Evolutionary conservation across 2,888 invertebrate genomes (phyloP).

Genomic region (Caenorhabditis imperialis): DNA sequence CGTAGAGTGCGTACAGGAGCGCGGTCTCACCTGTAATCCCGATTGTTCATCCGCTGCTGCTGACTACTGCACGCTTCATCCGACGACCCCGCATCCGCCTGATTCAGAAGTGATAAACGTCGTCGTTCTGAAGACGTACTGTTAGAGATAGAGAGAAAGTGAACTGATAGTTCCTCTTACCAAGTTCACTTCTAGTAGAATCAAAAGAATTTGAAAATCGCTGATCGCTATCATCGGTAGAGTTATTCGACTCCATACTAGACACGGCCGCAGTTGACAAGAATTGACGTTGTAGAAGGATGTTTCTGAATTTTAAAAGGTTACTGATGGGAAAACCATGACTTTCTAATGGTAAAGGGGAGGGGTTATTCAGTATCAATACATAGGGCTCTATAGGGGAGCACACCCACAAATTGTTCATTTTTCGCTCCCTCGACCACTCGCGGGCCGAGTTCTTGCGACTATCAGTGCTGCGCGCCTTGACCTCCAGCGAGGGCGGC

Average conservation of each 20-base stretch:
- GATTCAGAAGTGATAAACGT: slow-evolving; percentile 58
- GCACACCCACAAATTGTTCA: slow-evolving; percentile 43
- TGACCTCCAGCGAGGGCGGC: slow-evolving; percentile 7
- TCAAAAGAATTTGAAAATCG: slow-evolving; percentile 62
- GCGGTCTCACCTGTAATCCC: slow-evolving; percentile 56
- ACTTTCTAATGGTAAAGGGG: neutral
- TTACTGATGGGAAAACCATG: neutral
- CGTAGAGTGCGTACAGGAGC: neutral
- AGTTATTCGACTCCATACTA: slow-evolving; percentile 61
- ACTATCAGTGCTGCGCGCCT: slow-evolving; percentile 26
- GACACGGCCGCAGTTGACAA: slow-evolving; percentile 62
- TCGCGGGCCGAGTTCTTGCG: slow-evolving; percentile 32
- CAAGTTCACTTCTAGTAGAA: slow-evolving; percentile 61
- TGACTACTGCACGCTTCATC: slow-evolving; percentile 45
- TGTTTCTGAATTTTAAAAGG: slow-evolving; percentile 43
- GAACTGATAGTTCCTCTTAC: slow-evolving; percentile 30
- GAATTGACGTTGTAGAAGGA: slow-evolving; percentile 64
- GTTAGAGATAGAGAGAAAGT: too few relatives aligned
- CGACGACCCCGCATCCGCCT: slow-evolving; percentile 35
- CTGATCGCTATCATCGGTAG: slow-evolving; percentile 59
- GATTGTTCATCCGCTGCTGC: slow-evolving; percentile 21
- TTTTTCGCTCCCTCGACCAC: slow-evolving; percentile 41
- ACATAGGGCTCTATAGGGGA: neutral
- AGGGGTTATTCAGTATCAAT: slow-evolving; percentile 21
- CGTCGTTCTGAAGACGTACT: slow-evolving; percentile 61